A percentile compares a stretch with the other conserved stretches of the same genome.
Evolutionary conservation across 2,888 invertebrate genomes (phyloP).

Genomic region (Caenorhabditis sinica): DNA sequence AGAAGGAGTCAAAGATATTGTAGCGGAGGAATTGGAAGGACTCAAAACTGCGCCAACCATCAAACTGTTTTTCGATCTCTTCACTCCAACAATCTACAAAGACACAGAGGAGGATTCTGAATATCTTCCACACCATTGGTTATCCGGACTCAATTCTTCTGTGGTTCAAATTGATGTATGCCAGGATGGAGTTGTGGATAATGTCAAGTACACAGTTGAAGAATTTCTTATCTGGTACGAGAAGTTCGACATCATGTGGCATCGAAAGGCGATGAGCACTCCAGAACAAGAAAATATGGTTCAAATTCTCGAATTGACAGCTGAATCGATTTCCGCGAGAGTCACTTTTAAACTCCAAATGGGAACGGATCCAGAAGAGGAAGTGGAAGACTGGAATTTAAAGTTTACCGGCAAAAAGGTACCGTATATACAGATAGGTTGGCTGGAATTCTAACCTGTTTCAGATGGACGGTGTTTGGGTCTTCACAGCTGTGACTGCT

Average conservation of each 20-base stretch:
- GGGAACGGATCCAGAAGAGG: not conserved
- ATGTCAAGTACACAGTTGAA: not conserved
- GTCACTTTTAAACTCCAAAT: not conserved
- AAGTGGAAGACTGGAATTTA: constrained; percentile 12
- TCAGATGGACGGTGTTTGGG: constrained; percentile 1
- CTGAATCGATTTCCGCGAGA: not conserved
- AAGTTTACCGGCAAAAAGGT: constrained; percentile 1
- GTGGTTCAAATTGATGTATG: not conserved
- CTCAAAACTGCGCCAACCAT: not conserved
- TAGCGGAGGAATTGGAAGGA: not conserved
- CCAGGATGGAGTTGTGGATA: not conserved
- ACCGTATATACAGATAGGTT: not conserved
- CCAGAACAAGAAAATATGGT: too few relatives aligned
- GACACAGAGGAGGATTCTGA: not conserved
- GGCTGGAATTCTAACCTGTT: not conserved
- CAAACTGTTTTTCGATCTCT: not conserved
- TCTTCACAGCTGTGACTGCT: not conserved
- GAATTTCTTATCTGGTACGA: not conserved
- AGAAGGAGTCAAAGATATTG: not conserved
- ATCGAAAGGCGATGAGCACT: too few relatives aligned
- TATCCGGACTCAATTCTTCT: not conserved
- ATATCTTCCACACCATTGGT: not conserved
- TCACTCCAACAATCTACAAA: not conserved
- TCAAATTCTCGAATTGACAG: not conserved
- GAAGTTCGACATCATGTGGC: not conserved